These are phyloP conservation scores for Xerus inauris DNA, from an alignment of 2,113 vertebrate genomes.

Conservation along the genomic window DNA sequence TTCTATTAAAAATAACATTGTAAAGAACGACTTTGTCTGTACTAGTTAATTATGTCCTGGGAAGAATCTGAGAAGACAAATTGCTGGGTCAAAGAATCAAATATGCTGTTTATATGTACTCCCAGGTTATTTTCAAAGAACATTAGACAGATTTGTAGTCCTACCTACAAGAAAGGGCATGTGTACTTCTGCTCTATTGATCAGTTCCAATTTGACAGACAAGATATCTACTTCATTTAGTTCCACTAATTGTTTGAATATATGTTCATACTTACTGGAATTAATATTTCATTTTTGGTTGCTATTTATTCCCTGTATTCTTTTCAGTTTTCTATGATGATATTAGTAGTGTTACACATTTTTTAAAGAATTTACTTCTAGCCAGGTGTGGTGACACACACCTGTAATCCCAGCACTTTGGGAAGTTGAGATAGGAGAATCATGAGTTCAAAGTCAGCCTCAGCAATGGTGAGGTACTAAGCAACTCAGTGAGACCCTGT, in stretches of 20 bases:
- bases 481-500: too few relatives aligned
- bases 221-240: constrained; percentile 1
- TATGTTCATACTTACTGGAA: neutral
- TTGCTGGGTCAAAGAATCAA: constrained; percentile 62
- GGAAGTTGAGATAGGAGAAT: too few relatives aligned
- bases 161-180: constrained; percentile 30
- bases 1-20: constrained; percentile 34
- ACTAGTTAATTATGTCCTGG: constrained; percentile 56
- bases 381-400: too few relatives aligned
- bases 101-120: constrained; percentile 49
- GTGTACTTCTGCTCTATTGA: neutral
- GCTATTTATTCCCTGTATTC: neutral
- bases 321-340: neutral
- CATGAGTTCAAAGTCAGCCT: too few relatives aligned
- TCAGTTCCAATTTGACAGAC: neutral
- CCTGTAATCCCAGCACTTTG: too few relatives aligned
- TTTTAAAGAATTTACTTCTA: neutral
- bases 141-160: constrained; percentile 61
- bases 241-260: constrained; percentile 16
- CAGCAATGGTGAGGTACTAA: too few relatives aligned
- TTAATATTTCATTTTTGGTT: neutral
- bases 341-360: neutral
- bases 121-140: constrained; percentile 60
- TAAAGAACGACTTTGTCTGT: constrained; percentile 46
- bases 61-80: constrained; percentile 62